Evolutionary conservation across 2,888 invertebrate genomes (phyloP).

Genomic region (Aelia acuminata): DNA sequence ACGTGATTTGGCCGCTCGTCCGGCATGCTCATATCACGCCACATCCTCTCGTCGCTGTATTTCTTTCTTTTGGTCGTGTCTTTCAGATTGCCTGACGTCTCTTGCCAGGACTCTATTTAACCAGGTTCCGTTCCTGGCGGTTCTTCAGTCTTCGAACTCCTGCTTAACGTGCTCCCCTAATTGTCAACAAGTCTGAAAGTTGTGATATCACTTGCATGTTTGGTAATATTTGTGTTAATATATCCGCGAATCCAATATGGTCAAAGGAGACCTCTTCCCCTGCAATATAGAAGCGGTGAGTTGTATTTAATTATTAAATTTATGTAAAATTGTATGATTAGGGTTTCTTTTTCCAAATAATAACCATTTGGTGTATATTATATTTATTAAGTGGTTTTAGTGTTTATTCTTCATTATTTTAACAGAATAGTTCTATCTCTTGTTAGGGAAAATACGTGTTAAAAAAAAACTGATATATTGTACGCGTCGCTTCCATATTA

Average conservation of each 20-base stretch:
- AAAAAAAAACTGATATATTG: too few relatives aligned
- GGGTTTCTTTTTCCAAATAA: too few relatives aligned
- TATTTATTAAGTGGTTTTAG: too few relatives aligned
- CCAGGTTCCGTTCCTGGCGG: background rate
- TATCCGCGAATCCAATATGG: background rate
- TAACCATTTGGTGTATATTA: too few relatives aligned
- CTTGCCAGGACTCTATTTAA: background rate
- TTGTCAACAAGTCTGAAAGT: background rate
- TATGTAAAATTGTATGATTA: too few relatives aligned
- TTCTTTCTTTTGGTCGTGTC: background rate
- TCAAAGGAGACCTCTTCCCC: conserved; percentile 7
- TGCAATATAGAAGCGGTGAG: conserved; percentile 34
- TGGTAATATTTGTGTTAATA: background rate
- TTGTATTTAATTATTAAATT: background rate
- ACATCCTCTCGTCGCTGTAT: background rate
- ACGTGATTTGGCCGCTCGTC: background rate
- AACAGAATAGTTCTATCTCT: too few relatives aligned
- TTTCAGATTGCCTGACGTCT: background rate
- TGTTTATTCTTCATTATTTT: too few relatives aligned
- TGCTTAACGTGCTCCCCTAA: background rate
- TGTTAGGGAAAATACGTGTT: too few relatives aligned
- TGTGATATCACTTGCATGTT: background rate
- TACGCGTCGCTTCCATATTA: too few relatives aligned
- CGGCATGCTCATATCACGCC: conserved; percentile 7
- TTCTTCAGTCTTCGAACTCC: conserved; percentile 2